phyloP scores from a whole-genome alignment of 2,113 vertebrate genomes.

The Pollimyrus isidori region DNA sequence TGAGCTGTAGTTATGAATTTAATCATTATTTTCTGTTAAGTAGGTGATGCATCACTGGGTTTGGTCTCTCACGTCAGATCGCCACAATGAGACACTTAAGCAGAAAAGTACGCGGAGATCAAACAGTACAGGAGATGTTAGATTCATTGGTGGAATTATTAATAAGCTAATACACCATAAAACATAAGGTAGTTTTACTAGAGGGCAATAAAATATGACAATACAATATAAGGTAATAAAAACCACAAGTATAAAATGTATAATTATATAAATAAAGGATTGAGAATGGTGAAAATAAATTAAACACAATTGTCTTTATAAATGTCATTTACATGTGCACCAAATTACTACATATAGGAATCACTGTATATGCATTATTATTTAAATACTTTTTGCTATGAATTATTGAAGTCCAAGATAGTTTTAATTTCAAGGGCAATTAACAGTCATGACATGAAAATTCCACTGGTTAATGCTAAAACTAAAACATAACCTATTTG shows the following conservation, averaged over 20 bases:
- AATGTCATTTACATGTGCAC: background rate
- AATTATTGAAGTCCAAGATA: background rate
- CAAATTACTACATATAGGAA: background rate
- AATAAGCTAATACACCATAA: background rate
- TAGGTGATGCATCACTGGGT: background rate
- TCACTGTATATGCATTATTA: background rate
- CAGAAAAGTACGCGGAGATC: background rate
- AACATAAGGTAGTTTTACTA: background rate
- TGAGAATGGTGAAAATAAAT: background rate
- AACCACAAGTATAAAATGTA: background rate
- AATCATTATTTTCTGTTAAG: background rate
- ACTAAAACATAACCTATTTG: background rate
- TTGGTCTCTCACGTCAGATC: background rate
- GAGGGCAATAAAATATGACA: background rate
- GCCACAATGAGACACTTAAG: background rate
- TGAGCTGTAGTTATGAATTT: background rate
- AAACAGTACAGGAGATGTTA: background rate
- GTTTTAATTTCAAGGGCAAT: background rate
- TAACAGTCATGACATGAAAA: background rate
- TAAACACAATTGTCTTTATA: background rate
- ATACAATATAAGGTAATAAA: background rate
- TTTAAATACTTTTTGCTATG: background rate
- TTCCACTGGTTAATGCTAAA: background rate
- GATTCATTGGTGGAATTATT: background rate
- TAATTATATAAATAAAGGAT: background rate